Conservation (phyloP, 2,888 invertebrate genomes). For the Galeruca laticollis region DNA sequence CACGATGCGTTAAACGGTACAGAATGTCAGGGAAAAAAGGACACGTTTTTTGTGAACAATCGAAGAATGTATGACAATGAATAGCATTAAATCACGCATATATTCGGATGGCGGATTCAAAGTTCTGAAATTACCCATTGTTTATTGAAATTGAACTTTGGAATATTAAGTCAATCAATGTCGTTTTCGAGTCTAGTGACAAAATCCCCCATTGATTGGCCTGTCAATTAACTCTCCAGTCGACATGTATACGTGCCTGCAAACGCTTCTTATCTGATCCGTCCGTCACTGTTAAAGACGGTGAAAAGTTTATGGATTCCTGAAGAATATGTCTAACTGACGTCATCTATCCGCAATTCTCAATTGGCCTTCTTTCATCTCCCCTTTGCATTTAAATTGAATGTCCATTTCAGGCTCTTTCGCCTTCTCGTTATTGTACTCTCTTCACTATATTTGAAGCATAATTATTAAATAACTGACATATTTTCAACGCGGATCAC, state of each 20-base stretch:
- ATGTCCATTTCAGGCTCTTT: conserved; percentile 45
- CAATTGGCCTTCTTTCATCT: conserved; percentile 55
- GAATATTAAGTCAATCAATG: conserved; percentile 68
- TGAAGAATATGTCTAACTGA: conserved; percentile 63
- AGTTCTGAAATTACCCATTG: conserved; percentile 64
- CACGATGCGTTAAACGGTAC: conserved; percentile 51
- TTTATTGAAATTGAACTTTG: conserved; percentile 65
- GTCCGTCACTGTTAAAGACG: conserved; percentile 63
- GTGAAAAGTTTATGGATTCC: conserved; percentile 66
- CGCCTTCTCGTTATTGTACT: conserved; percentile 24
- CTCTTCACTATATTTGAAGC: conserved; percentile 19
- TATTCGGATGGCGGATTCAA: conserved; percentile 56
- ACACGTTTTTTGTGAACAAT: conserved; percentile 50
- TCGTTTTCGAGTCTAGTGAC: conserved; percentile 64
- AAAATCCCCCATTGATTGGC: conserved; percentile 67
- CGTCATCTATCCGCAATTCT: conserved; percentile 64
- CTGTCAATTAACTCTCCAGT: conserved; percentile 67
- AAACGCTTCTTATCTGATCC: conserved; percentile 67
- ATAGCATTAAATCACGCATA: conserved; percentile 60
- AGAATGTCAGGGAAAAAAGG: conserved; percentile 49
- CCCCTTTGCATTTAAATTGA: conserved; percentile 52
- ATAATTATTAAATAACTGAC: conserved; percentile 32
- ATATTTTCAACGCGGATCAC: conserved; percentile 30
- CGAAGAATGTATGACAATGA: conserved; percentile 53
- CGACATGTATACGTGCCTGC: conserved; percentile 67